Base-by-base conservation (phyloP, 2,113 vertebrate species). In the Phyllostomus hastatus region DNA sequence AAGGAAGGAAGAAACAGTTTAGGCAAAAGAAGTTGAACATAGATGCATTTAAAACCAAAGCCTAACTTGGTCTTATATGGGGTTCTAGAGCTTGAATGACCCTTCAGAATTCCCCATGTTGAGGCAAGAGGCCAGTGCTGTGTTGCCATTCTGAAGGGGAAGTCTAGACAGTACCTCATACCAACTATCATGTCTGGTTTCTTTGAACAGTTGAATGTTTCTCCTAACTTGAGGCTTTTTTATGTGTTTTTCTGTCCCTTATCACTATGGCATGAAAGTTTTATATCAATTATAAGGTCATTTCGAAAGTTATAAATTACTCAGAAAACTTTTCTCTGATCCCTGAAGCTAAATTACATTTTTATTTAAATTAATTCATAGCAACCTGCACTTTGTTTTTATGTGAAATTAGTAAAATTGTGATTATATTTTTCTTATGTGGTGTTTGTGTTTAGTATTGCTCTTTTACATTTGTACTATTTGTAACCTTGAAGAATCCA, bases 51-150 rank as follows among this genome's bases (percentile, higher is more conserved):
- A 78, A 83, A 66, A 10, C 9, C n/a, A 57, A 94, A 93, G 10
- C 5, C 1, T 41, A 5, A 0, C 2, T 4, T 72, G 35, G 48
- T 50, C 14, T 3, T 20, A 54, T 5, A 12, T 8, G 16, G 12
- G 46, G 0, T 24, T 35, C 33, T 54, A 38, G 15, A 24, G 4
- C n/a, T 78, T 24, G 2, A 41, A 20, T 33, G 61, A 7, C 5
- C 28, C 10, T 69, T 83, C 3, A 8, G 35, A 70, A 19, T 75
- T 46, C 2, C 3, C 10, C 38, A 69, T 38, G 67, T 61, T 22
- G 16, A 67, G 7, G 10, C 1, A 72, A 66, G 11, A 15, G 6
- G 4, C 9, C 4, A 7, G 11, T 1, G 1, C 4, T 46, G 5
- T 35, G 41, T 14, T 38, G 88, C 52, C 26, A 10, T 15, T 1